Percentiles rank a stretch among this genome's conserved stretches.
Evolutionary conservation across 1,140 invertebrate genomes (phyloP).

Genomic region (Drosophila takahashii): DNA sequence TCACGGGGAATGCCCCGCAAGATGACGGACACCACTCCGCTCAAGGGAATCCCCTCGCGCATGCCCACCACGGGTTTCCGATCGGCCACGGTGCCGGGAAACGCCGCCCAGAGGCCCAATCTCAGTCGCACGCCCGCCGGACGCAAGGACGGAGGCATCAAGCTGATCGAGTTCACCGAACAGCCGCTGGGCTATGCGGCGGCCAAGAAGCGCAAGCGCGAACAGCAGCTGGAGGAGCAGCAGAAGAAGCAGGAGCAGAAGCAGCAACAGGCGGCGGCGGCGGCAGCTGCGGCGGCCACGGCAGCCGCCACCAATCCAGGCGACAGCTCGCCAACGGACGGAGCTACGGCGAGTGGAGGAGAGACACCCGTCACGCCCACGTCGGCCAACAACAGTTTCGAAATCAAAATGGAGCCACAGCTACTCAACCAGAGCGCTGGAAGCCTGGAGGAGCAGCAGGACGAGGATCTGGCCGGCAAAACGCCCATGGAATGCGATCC

Average conservation of each 20-base stretch:
- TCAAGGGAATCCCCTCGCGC: conserved; percentile 95
- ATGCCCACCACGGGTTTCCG: conserved; percentile 88
- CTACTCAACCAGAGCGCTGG: conserved; percentile 64
- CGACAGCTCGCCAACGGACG: conserved; percentile 60
- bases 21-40: conserved; percentile 97
- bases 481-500: conserved; percentile 80
- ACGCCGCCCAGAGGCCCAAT: conserved; percentile 85
- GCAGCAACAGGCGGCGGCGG: conserved; percentile 85
- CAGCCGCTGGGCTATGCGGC: conserved; percentile 91
- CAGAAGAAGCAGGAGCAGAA: conserved; percentile 89
- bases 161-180: conserved; percentile 96
- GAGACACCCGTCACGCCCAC: conserved; percentile 70
- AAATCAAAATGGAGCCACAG: conserved; percentile 75
- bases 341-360: conserved; percentile 24
- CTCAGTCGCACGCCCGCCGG: conserved; percentile 86
- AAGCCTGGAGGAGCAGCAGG: conserved; percentile 59
- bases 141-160: conserved; percentile 95
- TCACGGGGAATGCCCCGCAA: conserved; percentile 97
- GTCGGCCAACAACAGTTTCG: conserved; percentile 69
- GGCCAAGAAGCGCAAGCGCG: conserved; percentile 87
- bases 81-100: conserved; percentile 85
- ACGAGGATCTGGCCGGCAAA: conserved; percentile 75
- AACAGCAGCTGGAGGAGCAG: conserved; percentile 91
- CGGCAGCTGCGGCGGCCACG: conserved; percentile 69
- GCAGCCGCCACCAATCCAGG: conserved; percentile 54